Conservation (phyloP, 2,888 invertebrate species). For the Orchesellides sinensis region DNA sequence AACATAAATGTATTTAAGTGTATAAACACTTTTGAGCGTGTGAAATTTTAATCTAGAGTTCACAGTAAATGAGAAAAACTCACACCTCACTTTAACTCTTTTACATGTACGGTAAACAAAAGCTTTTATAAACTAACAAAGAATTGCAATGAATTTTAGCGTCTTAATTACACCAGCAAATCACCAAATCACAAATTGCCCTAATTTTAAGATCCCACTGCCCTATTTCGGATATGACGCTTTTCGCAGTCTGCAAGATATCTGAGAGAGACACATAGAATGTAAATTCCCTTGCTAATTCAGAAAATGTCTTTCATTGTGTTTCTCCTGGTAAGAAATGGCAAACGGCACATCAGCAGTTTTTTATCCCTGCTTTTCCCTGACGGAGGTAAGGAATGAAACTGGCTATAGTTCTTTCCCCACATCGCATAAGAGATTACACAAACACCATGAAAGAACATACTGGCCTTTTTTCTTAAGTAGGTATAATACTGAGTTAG, state of each 20-base stretch:
- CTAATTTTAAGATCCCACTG: constrained; percentile 36
- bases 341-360: constrained; percentile 12
- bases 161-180: too few relatives aligned
- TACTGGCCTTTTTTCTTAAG: neutral
- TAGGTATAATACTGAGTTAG: neutral
- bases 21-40: neutral
- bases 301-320: constrained; percentile 24
- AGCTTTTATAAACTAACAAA: too few relatives aligned
- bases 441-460: neutral
- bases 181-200: neutral
- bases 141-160: too few relatives aligned
- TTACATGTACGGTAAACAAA: too few relatives aligned
- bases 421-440: neutral
- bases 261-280: neutral
- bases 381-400: neutral
- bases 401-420: constrained; percentile 5
- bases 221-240: constrained; percentile 44
- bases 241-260: neutral
- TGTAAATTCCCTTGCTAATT: constrained; percentile 14
- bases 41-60: neutral
- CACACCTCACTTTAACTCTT: too few relatives aligned
- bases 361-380: neutral
- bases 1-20: neutral
- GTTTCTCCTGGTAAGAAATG: constrained; percentile 15
- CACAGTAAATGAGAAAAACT: neutral